Conservation (phyloP, 1,140 invertebrate species). For the Popillia japonica region DNA sequence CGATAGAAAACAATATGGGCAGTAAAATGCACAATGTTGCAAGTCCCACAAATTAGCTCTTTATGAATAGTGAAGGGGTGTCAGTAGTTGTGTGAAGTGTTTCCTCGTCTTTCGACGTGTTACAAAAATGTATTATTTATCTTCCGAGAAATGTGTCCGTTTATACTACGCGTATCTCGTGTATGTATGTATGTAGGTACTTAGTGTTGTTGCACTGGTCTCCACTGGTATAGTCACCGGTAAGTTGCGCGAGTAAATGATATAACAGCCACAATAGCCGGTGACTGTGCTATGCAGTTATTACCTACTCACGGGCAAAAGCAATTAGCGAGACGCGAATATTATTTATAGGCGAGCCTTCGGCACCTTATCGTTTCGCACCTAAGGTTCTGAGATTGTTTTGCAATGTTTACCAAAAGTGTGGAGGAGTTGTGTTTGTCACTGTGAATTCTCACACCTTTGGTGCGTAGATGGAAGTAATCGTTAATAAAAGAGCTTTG, state of each 20-base stretch:
- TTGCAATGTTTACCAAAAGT: too few relatives aligned
- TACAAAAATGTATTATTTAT: conserved; percentile 12
- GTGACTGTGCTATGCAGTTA: neutral
- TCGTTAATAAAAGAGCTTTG: too few relatives aligned
- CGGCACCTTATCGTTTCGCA: neutral
- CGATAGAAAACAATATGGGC: neutral
- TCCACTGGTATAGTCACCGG: neutral
- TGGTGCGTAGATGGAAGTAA: too few relatives aligned
- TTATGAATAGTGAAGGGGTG: neutral
- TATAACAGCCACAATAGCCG: neutral
- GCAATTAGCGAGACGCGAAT: conserved; percentile 9
- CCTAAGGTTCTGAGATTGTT: too few relatives aligned
- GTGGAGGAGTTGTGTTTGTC: too few relatives aligned
- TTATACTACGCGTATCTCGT: neutral
- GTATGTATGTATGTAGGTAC: neutral
- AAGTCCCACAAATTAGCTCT: neutral
- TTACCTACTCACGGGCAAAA: neutral
- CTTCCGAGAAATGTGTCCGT: neutral
- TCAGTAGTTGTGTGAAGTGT: conserved; percentile 9
- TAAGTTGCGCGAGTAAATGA: neutral
- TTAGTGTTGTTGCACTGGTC: neutral
- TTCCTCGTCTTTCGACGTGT: neutral
- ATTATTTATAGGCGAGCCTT: neutral
- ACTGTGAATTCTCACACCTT: too few relatives aligned
- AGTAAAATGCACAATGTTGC: neutral